Evolutionary conservation across 1,140 invertebrate species (phyloP).

Genomic region (Popillia japonica): DNA sequence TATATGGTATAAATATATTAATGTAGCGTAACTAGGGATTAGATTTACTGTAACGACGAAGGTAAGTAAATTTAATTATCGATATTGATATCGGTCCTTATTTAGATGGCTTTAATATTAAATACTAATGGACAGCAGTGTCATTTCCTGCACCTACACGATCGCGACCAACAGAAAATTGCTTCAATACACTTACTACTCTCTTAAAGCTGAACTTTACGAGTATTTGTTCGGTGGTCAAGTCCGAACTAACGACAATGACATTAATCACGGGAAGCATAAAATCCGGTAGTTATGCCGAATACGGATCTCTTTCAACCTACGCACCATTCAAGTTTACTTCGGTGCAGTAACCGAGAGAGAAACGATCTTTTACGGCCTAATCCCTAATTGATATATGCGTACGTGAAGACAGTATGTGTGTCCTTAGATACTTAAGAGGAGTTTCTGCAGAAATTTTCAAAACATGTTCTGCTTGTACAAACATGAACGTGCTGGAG

Average conservation of each 20-base stretch:
- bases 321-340: constrained; percentile 15
- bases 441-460: constrained; percentile 4
- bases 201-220: constrained; percentile 34
- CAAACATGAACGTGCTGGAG: neutral
- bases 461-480: constrained; percentile 1
- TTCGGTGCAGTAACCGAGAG: neutral
- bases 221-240: constrained; percentile 34
- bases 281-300: constrained; percentile 38
- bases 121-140: constrained; percentile 34
- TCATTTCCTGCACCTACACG: constrained; percentile 38
- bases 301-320: constrained; percentile 13
- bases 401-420: neutral
- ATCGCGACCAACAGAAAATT: constrained; percentile 15
- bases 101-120: constrained; percentile 26
- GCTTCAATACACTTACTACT: constrained; percentile 29
- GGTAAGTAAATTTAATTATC: constrained; percentile 36
- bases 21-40: constrained; percentile 2
- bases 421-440: neutral
- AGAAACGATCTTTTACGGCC: constrained; percentile 5
- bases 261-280: constrained; percentile 37
- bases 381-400: constrained; percentile 27
- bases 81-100: constrained; percentile 36
- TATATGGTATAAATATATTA: too few species aligned
- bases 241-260: constrained; percentile 32
- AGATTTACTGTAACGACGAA: neutral